Base-by-base conservation (phyloP, 2,113 vertebrate genomes). In the Rhinoderma darwinii region DNA sequence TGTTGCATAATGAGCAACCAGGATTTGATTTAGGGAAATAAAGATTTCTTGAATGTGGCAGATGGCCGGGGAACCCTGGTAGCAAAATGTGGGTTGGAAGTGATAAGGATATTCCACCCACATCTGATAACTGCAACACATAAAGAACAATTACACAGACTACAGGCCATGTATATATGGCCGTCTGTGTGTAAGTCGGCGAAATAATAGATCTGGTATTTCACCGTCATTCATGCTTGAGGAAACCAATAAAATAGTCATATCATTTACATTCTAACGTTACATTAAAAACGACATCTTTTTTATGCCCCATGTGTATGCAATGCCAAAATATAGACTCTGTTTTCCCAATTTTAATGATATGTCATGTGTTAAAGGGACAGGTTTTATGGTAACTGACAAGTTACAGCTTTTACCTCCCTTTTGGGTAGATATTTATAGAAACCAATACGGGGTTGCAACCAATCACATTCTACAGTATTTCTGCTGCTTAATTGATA, bases 31-130 rank as follows among this genome's bases (percentile, higher is more conserved):
- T 54, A 39, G 20, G 77, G 44, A 39, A 50, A 56, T 59, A 56
- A 79, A 79, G 12, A 56, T 56, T 39, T 22, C 54, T 37, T 79
- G 32, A 39, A 39, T 51, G 77, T 39, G 50, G 51, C 75, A 79
- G 51, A 79, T 51, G 77, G 50, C 35, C 18, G 22, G 63, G 61
- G 72, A n/a, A 18, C 25, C 41, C 7, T 5, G 32, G 50, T 78
- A 51, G 25, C 73, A 75, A 47, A 75, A 75, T 75, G 43, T 75
- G 73, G 44, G 43, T 77, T n/a, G 77, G 25, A 37, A 1, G 35
- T n/a, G 35, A 79, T 59, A 56, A 39, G 77, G 77, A n/a, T 39
- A 56, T 56, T 37, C 77, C 77, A 59, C 77, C 44, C 75, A 78
- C 47, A 32, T n/a, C 47, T 54, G 47, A 54, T 35, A 32, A 27